phyloP scores from a whole-genome alignment of 2,888 invertebrate species.

The Archips xylosteana region DNA sequence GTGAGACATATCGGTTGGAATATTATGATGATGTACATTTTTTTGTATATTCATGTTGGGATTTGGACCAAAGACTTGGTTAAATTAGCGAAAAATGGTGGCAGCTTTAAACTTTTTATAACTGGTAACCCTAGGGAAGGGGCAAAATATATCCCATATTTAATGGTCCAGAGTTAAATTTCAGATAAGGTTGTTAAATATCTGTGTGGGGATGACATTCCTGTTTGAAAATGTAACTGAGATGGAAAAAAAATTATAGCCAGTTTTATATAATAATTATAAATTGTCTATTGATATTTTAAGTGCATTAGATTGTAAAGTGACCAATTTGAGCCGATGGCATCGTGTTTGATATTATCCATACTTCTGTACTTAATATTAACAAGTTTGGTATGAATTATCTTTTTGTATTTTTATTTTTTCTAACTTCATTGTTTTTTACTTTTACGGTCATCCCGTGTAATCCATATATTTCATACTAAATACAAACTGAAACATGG shows the following conservation, averaged over 20 bases:
- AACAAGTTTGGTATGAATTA: too few relatives aligned
- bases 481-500: too few relatives aligned
- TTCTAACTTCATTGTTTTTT: too few relatives aligned
- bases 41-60: too few relatives aligned
- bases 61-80: too few relatives aligned
- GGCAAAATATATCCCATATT: conserved; percentile 34
- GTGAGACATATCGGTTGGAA: too few relatives aligned
- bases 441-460: too few relatives aligned
- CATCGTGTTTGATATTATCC: too few relatives aligned
- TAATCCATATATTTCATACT: too few relatives aligned
- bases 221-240: background rate
- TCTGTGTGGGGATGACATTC: conserved; percentile 10
- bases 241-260: background rate
- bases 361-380: background rate
- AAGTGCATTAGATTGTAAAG: background rate
- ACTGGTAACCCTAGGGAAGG: background rate
- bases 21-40: too few relatives aligned
- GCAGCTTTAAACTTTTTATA: background rate
- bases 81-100: too few relatives aligned
- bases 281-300: background rate
- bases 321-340: background rate
- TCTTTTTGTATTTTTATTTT: too few relatives aligned
- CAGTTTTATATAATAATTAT: background rate
- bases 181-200: conserved; percentile 32
- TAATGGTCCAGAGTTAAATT: conserved; percentile 14